Evolutionary conservation across 2,888 invertebrate species (phyloP).

Genomic region (Nymphalis polychloros): DNA sequence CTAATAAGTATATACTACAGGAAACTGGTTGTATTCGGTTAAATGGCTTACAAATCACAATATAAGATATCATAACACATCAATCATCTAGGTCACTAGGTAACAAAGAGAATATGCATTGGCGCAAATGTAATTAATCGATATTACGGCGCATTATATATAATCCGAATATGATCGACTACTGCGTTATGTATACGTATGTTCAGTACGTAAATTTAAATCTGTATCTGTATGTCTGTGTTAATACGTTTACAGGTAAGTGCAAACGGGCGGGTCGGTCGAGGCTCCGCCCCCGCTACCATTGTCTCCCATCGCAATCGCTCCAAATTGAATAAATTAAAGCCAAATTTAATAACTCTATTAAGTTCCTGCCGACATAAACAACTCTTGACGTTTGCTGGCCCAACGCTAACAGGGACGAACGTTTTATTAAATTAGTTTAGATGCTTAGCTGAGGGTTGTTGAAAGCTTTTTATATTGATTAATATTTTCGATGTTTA

Average conservation of each 20-base stretch:
- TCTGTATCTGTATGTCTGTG: conserved; percentile 30
- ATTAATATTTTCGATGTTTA: conserved; percentile 45
- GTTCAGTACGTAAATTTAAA: conserved; percentile 5
- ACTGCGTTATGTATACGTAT: background rate
- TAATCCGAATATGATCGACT: conserved; percentile 8
- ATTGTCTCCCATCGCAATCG: conserved; percentile 61
- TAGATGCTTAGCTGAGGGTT: conserved; percentile 54
- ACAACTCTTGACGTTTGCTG: conserved; percentile 72
- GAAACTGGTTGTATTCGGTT: no score
- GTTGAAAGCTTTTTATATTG: conserved; percentile 63
- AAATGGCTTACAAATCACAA: no score
- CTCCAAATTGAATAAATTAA: conserved; percentile 79
- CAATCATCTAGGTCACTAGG: no score
- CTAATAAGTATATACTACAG: no score
- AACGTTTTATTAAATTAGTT: conserved; percentile 68
- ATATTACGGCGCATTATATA: background rate
- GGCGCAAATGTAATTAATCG: background rate
- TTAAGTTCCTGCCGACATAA: conserved; percentile 72
- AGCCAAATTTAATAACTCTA: conserved; percentile 77
- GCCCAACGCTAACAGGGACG: conserved; percentile 64
- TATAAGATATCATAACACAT: no score
- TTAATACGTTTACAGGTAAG: conserved; percentile 63
- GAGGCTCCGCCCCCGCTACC: conserved; percentile 65
- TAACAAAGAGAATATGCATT: background rate
- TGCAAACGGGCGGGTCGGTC: conserved; percentile 60